phyloP scores from a whole-genome alignment of 1,140 invertebrate species.

The Pseudoatta argentina region DNA sequence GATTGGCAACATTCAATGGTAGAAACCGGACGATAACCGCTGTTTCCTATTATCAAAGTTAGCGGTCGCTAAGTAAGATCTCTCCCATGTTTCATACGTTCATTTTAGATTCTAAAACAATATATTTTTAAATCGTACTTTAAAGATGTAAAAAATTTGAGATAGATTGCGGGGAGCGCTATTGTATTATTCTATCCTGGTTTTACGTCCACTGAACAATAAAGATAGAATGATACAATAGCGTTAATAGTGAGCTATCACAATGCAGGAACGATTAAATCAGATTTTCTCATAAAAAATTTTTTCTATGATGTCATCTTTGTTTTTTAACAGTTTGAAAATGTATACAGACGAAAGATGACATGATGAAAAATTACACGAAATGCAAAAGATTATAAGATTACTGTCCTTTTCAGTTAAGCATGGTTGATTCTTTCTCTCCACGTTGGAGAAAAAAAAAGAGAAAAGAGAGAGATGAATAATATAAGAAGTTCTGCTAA shows the following conservation, averaged over 20 bases:
- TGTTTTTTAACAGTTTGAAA: neutral
- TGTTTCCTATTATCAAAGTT: constrained; percentile 55
- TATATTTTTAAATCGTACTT: neutral
- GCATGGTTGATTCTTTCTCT: too few relatives aligned
- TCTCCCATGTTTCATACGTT: neutral
- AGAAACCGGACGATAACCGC: constrained; percentile 16
- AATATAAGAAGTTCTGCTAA: too few relatives aligned
- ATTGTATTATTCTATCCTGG: too few relatives aligned
- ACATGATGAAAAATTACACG: neutral
- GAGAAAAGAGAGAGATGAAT: too few relatives aligned
- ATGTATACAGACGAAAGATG: neutral
- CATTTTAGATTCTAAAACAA: neutral
- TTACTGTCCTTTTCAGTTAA: too few relatives aligned
- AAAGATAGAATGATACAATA: too few relatives aligned
- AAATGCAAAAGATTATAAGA: neutral
- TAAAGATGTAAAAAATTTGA: neutral
- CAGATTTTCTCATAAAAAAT: neutral
- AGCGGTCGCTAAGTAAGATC: neutral
- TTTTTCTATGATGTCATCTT: neutral
- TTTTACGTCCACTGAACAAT: too few relatives aligned
- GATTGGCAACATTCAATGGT: constrained; percentile 44
- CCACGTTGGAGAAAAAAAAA: too few relatives aligned
- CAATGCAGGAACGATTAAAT: too few relatives aligned
- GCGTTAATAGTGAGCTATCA: too few relatives aligned
- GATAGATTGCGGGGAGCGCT: too few relatives aligned